Evolutionary conservation across 1,140 invertebrate genomes (phyloP).

Genomic region (Ceratitis capitata): DNA sequence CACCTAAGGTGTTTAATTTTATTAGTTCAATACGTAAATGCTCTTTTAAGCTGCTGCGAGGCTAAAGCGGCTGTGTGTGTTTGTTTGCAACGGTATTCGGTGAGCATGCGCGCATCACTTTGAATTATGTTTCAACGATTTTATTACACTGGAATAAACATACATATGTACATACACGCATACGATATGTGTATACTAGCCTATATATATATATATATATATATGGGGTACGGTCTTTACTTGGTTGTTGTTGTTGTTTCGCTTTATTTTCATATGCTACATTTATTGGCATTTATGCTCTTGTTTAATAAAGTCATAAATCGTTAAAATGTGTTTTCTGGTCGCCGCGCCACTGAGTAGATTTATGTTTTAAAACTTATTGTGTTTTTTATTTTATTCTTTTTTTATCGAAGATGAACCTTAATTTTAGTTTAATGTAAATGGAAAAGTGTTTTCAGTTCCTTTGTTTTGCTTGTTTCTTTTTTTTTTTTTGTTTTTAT

Average conservation of each 20-base stretch:
- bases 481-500: too few species aligned
- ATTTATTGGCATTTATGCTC: conserved; percentile 37
- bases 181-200: not conserved
- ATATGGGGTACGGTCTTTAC: too few species aligned
- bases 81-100: not conserved
- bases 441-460: too few species aligned
- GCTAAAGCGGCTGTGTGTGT: too few species aligned
- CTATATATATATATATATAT: too few species aligned
- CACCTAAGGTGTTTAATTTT: conserved; percentile 34
- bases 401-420: too few species aligned
- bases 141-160: conserved; percentile 50
- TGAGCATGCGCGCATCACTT: conserved; percentile 25
- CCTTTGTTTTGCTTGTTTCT: too few species aligned
- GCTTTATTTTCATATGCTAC: not conserved
- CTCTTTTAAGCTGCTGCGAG: conserved; percentile 18
- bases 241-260: conserved; percentile 46
- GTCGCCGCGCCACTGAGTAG: conserved; percentile 50
- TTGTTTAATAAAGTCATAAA: conserved; percentile 63
- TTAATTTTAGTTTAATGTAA: too few species aligned
- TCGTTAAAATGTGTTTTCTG: conserved; percentile 56
- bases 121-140: conserved; percentile 48
- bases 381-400: not conserved
- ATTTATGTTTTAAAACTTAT: conserved; percentile 38
- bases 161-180: not conserved
- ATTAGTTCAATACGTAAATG: conserved; percentile 34